phyloP scores from a whole-genome alignment of 92 coral and sea anemone species.

The Ricordea florida region DNA sequence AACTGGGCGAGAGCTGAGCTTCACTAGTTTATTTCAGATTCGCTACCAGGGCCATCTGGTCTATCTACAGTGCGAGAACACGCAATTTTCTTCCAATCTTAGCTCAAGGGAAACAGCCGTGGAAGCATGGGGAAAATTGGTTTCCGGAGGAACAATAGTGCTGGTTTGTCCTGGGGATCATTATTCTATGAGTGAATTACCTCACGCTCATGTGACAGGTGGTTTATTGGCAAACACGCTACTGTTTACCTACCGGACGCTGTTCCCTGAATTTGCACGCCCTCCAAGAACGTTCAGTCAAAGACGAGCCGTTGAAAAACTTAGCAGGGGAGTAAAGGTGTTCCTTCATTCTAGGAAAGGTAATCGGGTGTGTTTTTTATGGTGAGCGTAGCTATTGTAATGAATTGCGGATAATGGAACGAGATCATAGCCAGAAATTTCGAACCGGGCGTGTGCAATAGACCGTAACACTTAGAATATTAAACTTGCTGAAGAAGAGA shows the following conservation, averaged over 20 bases:
- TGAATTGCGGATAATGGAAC: not conserved
- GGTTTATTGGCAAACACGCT: slow-evolving; percentile 61
- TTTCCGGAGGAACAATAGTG: slow-evolving; percentile 54
- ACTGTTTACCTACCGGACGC: slow-evolving; percentile 42
- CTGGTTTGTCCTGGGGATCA: slow-evolving; percentile 71
- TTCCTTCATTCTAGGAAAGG: slow-evolving; percentile 58
- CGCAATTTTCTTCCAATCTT: slow-evolving; percentile 14
- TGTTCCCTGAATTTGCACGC: slow-evolving; percentile 35
- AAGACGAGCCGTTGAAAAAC: slow-evolving; percentile 45
- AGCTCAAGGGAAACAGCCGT: slow-evolving; percentile 1
- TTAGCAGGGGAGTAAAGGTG: slow-evolving; percentile 26
- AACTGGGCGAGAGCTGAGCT: too few species aligned
- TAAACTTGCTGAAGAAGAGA: too few species aligned
- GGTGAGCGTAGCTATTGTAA: not conserved
- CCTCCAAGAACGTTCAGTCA: slow-evolving; percentile 29
- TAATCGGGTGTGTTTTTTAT: not conserved
- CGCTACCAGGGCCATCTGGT: slow-evolving; percentile 58
- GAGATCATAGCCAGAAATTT: not conserved
- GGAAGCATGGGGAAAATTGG: slow-evolving; percentile 65
- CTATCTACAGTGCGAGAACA: slow-evolving; percentile 47
- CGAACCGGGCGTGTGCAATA: too few species aligned
- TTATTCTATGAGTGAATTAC: slow-evolving; percentile 62
- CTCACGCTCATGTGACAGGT: slow-evolving; percentile 60
- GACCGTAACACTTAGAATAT: too few species aligned
- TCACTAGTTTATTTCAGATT: too few species aligned